Percentiles rank a stretch among this genome's conserved stretches.
Evolutionary conservation across 2,888 invertebrate genomes (phyloP).

Genomic region (Parasteatoda lunata): DNA sequence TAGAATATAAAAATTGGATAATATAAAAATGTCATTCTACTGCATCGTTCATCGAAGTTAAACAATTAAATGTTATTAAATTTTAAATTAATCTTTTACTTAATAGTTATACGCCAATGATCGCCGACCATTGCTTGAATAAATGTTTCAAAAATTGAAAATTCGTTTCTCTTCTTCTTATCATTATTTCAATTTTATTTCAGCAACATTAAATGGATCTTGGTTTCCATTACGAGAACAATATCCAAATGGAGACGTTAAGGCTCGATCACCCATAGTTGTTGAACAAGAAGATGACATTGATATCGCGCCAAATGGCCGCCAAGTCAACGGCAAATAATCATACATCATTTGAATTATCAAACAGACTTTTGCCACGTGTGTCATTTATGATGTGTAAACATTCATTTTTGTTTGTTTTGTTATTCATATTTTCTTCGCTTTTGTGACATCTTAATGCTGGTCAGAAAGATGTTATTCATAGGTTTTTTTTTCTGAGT

Average conservation of each 20-base stretch:
- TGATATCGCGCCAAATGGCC: conserved; percentile 29
- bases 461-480: not conserved
- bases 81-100: not conserved
- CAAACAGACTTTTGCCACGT: not conserved
- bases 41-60: not conserved
- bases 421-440: not conserved
- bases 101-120: not conserved
- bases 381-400: not conserved
- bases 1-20: not conserved
- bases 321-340: conserved; percentile 29
- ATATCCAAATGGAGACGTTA: conserved; percentile 60
- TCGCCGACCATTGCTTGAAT: not conserved
- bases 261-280: conserved; percentile 58
- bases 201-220: conserved; percentile 44
- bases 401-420: not conserved
- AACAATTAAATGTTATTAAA: not conserved
- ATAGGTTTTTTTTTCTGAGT: too few relatives aligned
- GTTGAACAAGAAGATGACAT: conserved; percentile 59
- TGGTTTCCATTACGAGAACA: conserved; percentile 62
- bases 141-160: not conserved
- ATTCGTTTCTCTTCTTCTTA: not conserved
- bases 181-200: not conserved
- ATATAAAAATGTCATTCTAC: not conserved
- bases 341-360: not conserved
- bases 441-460: not conserved